Evolutionary conservation across 2,888 invertebrate genomes (phyloP), one percentile per base, ranked within the genome.

Genomic region (Drosophila nigritarsus): DNA sequence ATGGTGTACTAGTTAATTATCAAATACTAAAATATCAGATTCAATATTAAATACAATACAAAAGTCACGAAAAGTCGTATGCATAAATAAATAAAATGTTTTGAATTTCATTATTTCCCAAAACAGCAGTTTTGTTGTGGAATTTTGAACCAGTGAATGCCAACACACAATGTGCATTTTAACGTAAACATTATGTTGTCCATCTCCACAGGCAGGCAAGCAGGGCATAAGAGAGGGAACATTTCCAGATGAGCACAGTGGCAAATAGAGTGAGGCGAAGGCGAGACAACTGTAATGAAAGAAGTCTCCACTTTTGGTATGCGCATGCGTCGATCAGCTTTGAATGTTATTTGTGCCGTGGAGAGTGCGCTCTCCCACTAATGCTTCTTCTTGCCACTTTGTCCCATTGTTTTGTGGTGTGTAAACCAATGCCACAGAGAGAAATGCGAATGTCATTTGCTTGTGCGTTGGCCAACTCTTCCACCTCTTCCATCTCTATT

Each of bases 171-270:
- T 84, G 84, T 87, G 89, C 78, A 66, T n/a, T 60, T 62, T 56
- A 89, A 89, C 88, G 90, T 86, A 86, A 86, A 86, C 88, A 86
- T 86, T 75, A 73, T 67, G 82, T 58, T 77, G 72, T 64, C 65
- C 65, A 70, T 71, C 73, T 64, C 54, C 65, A 42, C 15, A 64
- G 38, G 24, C 38, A 54, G 24, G 32, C 45, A 64, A 29, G 40
- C 20, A 48, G 24, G 32, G 20, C 29, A 62, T 34, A 24, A 55
- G 50, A 36, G 36, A 58, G 51, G 50, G 13, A 48, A 11, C 20
- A 59, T 70, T 75, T 69, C 68, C 68, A 69, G 68, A 59, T 59
- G 60, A 68, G 65, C 65, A 53, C 38, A 15, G 2, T 8, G 18
- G 27, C 27, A n/a, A 29, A 11, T 51, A 18, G 51, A 27, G 45